A percentile compares a stretch with the other conserved stretches of the same genome.
These are phyloP conservation scores for Melanotaenia pygmaea DNA, from an alignment of 2,797 vertebrate species.

Conservation along the genomic window DNA sequence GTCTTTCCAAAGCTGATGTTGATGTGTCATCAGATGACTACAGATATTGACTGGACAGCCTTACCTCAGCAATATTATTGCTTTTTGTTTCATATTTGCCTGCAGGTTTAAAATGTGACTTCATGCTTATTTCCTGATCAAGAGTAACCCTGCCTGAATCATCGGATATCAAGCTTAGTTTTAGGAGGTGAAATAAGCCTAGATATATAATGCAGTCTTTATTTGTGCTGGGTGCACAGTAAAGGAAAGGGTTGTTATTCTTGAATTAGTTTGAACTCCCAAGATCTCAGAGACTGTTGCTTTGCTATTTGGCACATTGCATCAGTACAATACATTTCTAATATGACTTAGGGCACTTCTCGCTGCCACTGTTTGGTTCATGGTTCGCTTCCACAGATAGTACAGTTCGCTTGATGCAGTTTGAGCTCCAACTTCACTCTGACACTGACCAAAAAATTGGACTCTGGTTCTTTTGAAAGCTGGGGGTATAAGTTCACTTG, in stretches of 20 bases:
- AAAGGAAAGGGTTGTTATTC: conserved; percentile 1
- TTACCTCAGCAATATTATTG: not conserved
- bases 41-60: conserved; percentile 8
- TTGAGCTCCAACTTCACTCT: too few relatives aligned
- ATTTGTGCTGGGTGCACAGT: not conserved
- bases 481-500: too few relatives aligned
- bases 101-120: not conserved
- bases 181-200: not conserved
- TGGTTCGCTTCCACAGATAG: too few relatives aligned
- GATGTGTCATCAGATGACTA: not conserved
- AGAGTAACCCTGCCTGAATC: not conserved
- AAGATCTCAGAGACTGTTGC: not conserved
- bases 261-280: conserved; percentile 4
- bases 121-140: conserved; percentile 1
- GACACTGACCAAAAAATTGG: too few relatives aligned
- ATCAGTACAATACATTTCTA: conserved; percentile 14
- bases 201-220: not conserved
- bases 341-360: not conserved
- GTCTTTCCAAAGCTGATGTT: conserved; percentile 10
- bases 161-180: conserved; percentile 3
- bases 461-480: too few relatives aligned
- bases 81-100: not conserved
- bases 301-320: conserved; percentile 1
- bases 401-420: too few relatives aligned
- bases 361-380: too few relatives aligned